A percentile compares a stretch with the other conserved stretches of the same genome.
phyloP scores from a whole-genome alignment of 2,888 invertebrate species.

The Erebia ligea region DNA sequence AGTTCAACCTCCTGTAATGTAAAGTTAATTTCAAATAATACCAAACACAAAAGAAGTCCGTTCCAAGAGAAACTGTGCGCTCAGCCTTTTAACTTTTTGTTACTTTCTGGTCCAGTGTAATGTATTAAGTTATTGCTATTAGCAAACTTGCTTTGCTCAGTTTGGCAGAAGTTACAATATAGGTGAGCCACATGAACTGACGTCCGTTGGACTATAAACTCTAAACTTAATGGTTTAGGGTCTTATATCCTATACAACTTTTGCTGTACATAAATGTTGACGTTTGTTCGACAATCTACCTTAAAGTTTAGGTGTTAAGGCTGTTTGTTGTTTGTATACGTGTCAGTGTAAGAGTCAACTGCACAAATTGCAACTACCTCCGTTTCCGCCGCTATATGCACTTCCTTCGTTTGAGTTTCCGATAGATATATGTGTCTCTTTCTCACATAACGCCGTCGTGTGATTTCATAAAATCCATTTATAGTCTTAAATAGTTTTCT shows the following conservation, averaged over 20 bases:
- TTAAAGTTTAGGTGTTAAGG: constrained; percentile 31
- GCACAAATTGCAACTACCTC: constrained; percentile 46
- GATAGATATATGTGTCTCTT: constrained; percentile 39
- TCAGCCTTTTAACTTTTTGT: constrained; percentile 42
- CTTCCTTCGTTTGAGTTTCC: constrained; percentile 44
- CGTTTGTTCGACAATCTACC: constrained; percentile 34
- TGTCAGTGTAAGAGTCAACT: constrained; percentile 41
- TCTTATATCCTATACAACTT: constrained; percentile 18
- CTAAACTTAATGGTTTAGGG: constrained; percentile 29
- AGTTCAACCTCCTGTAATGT: constrained; percentile 31
- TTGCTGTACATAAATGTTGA: constrained; percentile 9
- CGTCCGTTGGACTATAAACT: constrained; percentile 29
- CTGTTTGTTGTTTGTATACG: constrained; percentile 30
- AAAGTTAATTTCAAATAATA: constrained; percentile 34
- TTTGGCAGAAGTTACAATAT: constrained; percentile 41
- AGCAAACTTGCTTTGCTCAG: constrained; percentile 43
- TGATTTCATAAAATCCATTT: constrained; percentile 26
- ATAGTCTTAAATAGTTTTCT: constrained; percentile 15
- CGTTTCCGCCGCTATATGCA: constrained; percentile 46
- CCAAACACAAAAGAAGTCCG: constrained; percentile 34
- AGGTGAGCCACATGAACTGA: constrained; percentile 32
- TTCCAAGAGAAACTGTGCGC: constrained; percentile 35
- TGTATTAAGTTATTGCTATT: constrained; percentile 45
- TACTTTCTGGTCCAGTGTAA: constrained; percentile 42
- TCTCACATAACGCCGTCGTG: constrained; percentile 36